Conservation (phyloP, 1,140 invertebrate species). For the Chironomus tepperi region DNA sequence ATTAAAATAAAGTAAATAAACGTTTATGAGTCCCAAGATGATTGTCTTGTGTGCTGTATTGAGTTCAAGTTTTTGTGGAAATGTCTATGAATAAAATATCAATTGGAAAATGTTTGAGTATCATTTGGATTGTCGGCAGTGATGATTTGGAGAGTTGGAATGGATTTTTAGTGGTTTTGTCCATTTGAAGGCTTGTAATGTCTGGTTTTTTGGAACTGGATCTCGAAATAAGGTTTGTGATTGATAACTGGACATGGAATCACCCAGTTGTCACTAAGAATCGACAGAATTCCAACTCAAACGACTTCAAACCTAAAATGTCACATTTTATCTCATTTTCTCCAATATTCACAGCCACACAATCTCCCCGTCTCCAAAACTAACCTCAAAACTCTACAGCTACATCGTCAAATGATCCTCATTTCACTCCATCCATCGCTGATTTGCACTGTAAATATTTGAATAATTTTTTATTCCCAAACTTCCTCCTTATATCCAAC, state of each 20-base stretch:
- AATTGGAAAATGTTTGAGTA: not conserved
- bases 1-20: slow-evolving; percentile 22
- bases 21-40: not conserved
- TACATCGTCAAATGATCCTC: not conserved
- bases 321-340: no score
- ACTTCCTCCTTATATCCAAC: not conserved
- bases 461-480: not conserved
- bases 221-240: no score
- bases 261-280: no score
- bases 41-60: not conserved
- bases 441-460: not conserved
- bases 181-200: no score
- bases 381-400: not conserved
- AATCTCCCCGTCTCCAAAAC: no score
- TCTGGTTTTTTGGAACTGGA: no score
- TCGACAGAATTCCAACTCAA: no score
- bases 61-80: slow-evolving; percentile 20
- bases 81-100: slow-evolving; percentile 23
- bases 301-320: no score
- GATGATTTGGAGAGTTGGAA: no score
- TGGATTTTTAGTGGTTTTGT: no score
- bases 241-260: no score
- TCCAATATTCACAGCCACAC: not conserved
- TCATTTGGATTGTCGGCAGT: not conserved
- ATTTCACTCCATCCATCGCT: no score